Evolutionary conservation across 2,113 vertebrate genomes (phyloP), one percentile per base, ranked within the genome.

Genomic region (Melanerpes formicivorus): DNA sequence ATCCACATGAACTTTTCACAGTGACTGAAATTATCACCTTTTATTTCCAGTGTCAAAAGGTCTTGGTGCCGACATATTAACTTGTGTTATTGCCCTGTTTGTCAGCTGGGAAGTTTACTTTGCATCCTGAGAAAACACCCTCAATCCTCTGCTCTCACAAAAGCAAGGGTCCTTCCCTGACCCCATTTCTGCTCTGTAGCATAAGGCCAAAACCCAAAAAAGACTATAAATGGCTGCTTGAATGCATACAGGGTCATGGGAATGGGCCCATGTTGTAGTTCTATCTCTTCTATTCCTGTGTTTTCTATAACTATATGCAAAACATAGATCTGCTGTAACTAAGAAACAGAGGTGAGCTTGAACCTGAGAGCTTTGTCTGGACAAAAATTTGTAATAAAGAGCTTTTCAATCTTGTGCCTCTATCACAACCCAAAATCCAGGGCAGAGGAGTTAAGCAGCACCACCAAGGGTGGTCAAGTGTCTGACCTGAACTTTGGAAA

Each of bases 1-100:
- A 80, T 90, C 94, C 96, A 88, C 84, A 25, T 93, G 94, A 97
- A 95, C 96, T 96, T 97, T 95, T 93, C 96, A 91, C 94, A 80
- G 59, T 63, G 91, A 86, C 94, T 71, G 94, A 93, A 96, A 92
- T 95, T 87, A 90, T 89, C 96, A 93, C 95, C 92, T 97, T 96
- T 94, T 80, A 91, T 95, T 96, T 97, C 93, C 93, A 91, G 66
- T 91, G 95, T 93, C 79, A 72, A 87, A 93, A 77, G 93, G 91
- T 95, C 93, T 96, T 7, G 27, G 79, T 87, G 87, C 91, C 94
- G 87, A 22, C 90, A 58, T 93, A 91, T 93, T 96, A 96, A 93
- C 93, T 93, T 74, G 92, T 91, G 95, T 93, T 90, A 70, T 90
- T 81, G 15, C 92, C 83, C 89, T 87, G 94, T 95, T 96, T 95